These are phyloP conservation scores for Drosophila lacteicornis DNA, from an alignment of 1,140 invertebrate genomes.

Conservation along the genomic window DNA sequence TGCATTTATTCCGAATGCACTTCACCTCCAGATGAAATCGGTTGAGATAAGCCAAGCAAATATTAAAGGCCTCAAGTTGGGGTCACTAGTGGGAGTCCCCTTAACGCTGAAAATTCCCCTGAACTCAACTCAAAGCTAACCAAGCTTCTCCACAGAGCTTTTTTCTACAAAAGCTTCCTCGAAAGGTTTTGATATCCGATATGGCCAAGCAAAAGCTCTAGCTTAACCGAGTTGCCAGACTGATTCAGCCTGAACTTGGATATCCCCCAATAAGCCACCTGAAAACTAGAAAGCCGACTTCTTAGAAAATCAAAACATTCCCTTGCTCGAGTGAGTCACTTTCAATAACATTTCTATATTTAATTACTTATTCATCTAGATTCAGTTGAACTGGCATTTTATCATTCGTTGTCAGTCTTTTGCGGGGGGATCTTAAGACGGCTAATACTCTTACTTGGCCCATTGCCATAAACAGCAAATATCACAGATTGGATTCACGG, in stretches of 20 bases:
- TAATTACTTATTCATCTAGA: constrained; percentile 46
- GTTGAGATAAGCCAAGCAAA: not conserved
- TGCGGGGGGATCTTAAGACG: constrained; percentile 45
- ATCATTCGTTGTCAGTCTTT: constrained; percentile 71
- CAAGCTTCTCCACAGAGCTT: constrained; percentile 16
- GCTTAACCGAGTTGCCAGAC: constrained; percentile 9
- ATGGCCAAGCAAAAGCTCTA: constrained; percentile 2
- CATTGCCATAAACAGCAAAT: constrained; percentile 65
- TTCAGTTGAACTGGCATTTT: constrained; percentile 58
- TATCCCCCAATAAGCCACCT: constrained; percentile 3
- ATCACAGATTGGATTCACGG: constrained; percentile 63
- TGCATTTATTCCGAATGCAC: not conserved
- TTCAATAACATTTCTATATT: constrained; percentile 8
- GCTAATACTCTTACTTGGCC: constrained; percentile 57
- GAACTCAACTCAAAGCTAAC: constrained; percentile 6
- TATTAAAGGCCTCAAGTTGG: not conserved
- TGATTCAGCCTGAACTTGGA: not conserved
- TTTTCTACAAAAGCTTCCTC: not conserved
- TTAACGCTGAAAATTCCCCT: constrained; percentile 17
- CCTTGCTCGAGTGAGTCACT: constrained; percentile 17
- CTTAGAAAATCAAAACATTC: constrained; percentile 14
- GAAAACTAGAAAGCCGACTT: constrained; percentile 17
- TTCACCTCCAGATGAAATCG: constrained; percentile 9
- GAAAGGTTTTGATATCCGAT: constrained; percentile 9
- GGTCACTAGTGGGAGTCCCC: constrained; percentile 3